Base-by-base conservation (phyloP, 2,888 invertebrate genomes). In the Hirtodrosophila histrioides region DNA sequence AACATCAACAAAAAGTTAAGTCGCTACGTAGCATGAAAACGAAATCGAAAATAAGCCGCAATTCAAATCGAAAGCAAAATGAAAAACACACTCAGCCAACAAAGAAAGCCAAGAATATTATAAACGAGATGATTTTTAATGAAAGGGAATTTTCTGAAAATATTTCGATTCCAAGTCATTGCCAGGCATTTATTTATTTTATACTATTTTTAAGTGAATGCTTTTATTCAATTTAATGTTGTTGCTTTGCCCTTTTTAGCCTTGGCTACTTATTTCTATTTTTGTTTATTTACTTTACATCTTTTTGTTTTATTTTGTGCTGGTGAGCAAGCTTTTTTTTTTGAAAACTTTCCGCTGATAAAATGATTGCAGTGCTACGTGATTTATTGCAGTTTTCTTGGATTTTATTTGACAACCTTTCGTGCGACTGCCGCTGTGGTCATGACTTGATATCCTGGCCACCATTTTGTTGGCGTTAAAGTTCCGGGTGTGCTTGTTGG, bases 331-430 rank as follows among this genome's bases (percentile, higher is more conserved):
- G 46, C n/a, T n/a, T n/a, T n/a, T n/a, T n/a, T 39, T 54, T 61
- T 43, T 54, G 45, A 45, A 62, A 66, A 61, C 57, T 84, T 67
- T 45, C 35, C 46, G 64, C 48, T 63, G 69, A 69, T 69, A 73
- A 77, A 77, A 77, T 71, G 66, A 75, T 81, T 77, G 73, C 73
- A 71, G 58, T 62, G 68, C 63, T 73, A 78, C 75, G 86, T 88
- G 87, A 86, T 88, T 86, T 86, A 86, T 85, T 88, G 78, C 85
- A 78, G 49, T 84, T 88, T 88, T 61, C 69, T 69, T 57, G 72
- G 73, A 77, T 88, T 84, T 83, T 86, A 86, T 86, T 83, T 83
- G 88, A 88, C 83, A 84, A 80, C 69, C 71, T 82, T 88, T 77
- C 80, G 66, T 70, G 45, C 36, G 33, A 37, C 63, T 29, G 35